Base-by-base conservation (phyloP, 1,140 invertebrate species). In the Lutraria rhynchaena region DNA sequence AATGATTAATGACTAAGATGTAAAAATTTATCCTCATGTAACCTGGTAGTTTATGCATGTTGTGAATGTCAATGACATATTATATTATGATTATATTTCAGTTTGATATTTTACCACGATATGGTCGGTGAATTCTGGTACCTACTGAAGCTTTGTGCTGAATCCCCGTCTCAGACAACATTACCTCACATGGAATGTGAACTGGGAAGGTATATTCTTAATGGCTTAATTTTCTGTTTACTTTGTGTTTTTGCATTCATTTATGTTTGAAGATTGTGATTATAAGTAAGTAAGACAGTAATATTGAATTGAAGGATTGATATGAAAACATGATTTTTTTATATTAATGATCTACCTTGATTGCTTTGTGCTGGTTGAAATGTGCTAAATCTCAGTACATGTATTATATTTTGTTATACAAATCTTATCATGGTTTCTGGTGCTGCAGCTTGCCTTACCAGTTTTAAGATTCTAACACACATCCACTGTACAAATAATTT, bases 61-160 rank as follows among this genome's bases (percentile, higher is more conserved):
- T n/a, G n/a, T n/a, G n/a, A n/a, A n/a, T n/a, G n/a, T n/a, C n/a
- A n/a, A n/a, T n/a, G n/a, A n/a, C n/a, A n/a, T n/a, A n/a, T n/a
- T n/a, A n/a, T n/a, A n/a, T 41, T 41, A 41, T 19, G 11, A 22
- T 61, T 74, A 17, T 80, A 35, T 88, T 88, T 24, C 86, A 92
- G 91, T 80, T 74, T 92, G 51, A 87, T 90, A 70, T 91, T 92
- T 81, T 92, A 87, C 86, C 87, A 92, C 87, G 87, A 90, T 17
- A 78, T 81, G 75, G 87, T 89, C 31, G 91, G 92, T 31, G 92
- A 92, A 83, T 92, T 92, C 76, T 92, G 92, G 92, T 92, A 92
- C 81, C 83, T 90, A 24, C 80, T 92, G 35, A 77, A 86, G 13
- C 81, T 92, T 35, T 83, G 84, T 35, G 88, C 89, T n/a, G 85